Conservation (phyloP, 2,113 vertebrate species). For the Lepidothrix coronata region DNA sequence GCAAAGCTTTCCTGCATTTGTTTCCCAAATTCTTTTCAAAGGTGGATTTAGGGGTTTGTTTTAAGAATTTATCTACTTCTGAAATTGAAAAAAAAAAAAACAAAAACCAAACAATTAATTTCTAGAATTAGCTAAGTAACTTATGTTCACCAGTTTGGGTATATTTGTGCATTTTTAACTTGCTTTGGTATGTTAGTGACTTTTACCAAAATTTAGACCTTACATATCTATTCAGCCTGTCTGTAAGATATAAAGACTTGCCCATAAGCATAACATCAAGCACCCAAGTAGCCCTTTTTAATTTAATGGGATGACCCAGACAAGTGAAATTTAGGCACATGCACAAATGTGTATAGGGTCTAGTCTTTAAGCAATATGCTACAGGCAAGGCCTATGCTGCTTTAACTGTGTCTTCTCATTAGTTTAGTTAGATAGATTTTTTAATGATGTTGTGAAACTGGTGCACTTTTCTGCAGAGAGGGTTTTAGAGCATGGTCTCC, state of each 20-base stretch:
- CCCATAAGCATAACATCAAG: neutral
- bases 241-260: neutral
- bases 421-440: conserved; percentile 6
- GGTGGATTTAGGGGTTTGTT: neutral
- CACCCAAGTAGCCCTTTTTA: neutral
- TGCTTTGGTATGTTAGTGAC: neutral
- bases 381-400: neutral
- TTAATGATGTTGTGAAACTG: neutral
- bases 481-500: neutral
- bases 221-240: neutral
- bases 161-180: neutral
- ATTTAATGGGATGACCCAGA: neutral
- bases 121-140: neutral
- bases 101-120: neutral
- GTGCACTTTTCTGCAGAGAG: neutral
- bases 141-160: neutral
- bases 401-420: conserved; percentile 14
- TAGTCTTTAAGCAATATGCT: neutral
- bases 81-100: neutral
- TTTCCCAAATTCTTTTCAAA: neutral
- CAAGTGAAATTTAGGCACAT: neutral
- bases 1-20: neutral
- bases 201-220: neutral
- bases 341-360: neutral
- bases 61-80: neutral